Percentiles rank a stretch among this genome's conserved stretches.
Evolutionary conservation across 1,140 invertebrate genomes (phyloP).

Genomic region (Holcopasites calliopsidis): DNA sequence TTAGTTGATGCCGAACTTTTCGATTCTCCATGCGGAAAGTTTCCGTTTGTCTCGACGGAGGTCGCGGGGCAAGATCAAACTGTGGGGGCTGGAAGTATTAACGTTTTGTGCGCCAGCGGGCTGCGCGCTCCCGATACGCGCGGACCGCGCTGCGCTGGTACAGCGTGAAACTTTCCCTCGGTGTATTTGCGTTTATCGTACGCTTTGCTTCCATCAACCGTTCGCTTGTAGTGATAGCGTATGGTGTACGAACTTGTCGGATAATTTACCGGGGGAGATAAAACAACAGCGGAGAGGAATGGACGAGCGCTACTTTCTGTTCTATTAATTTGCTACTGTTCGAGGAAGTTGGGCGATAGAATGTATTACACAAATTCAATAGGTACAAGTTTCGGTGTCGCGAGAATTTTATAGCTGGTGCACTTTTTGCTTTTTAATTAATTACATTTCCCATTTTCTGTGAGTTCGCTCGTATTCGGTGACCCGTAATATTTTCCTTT

Average conservation of each 20-base stretch:
- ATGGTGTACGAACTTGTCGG: background rate
- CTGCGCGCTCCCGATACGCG: conserved; percentile 1
- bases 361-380: no score
- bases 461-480: background rate
- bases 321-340: no score
- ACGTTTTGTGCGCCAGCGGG: background rate
- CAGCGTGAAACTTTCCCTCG: background rate
- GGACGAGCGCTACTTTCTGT: no score
- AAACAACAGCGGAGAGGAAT: background rate
- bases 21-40: conserved; percentile 18
- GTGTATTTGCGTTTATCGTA: background rate
- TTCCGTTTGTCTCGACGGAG: conserved; percentile 1
- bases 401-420: background rate
- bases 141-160: background rate
- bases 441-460: background rate
- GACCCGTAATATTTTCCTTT: conserved; percentile 5
- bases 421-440: background rate
- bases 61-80: conserved; percentile 28
- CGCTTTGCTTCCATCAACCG: background rate
- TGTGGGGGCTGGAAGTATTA: conserved; percentile 25
- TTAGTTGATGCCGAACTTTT: background rate
- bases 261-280: background rate
- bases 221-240: background rate
- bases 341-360: no score
- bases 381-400: no score